Base-by-base conservation (phyloP, 2,888 invertebrate species). In the Conus canariensis region DNA sequence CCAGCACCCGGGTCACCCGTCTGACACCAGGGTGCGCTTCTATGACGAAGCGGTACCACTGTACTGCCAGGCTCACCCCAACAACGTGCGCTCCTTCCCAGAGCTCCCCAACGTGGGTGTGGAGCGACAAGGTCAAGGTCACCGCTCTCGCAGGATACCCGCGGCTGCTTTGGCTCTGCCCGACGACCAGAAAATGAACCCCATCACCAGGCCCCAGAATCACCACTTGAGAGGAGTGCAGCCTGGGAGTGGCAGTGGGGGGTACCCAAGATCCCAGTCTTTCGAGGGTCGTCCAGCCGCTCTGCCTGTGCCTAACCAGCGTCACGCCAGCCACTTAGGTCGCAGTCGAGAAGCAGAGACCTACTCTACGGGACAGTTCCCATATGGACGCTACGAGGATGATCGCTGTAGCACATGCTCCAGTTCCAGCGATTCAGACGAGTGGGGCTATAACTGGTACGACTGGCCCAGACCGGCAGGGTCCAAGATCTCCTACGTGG, bases 351-450 rank as follows among this genome's bases (percentile, higher is more conserved):
- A 85, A 6, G 83, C 86, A 10, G 90, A 90, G 64, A 83, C 60
- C 22, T 67, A 22, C 45, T 45, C n/a, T 30, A 58, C 83, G 14
- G 85, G 89, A 25, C 89, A 85, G 83, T 91, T 90, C 89, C 91
- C 91, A 45, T 92, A 91, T 74, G 90, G 88, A 77, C 90, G 92
- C 60, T 93, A 92, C 87, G 93, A 94, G 14, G 94, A 94, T 85
- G 98, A 98, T 95, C 98, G 98, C 95, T 99, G 98, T 96, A 98
- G 98, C 80, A 98, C 99, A 22, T 99, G 99, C 93, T 97, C 97
- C 59, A 95, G 95, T 91, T 95, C 95, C 82, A 97, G 97, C 93
- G 98, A 98, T 59, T 98, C 98, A 25, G 98, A 98, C 89, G 96
- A 96, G 88, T 98, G 98, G 92, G 98, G 98, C 96, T 98, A 98